Evolutionary conservation across 2,797 vertebrate genomes (phyloP).

Genomic region (Limosa lapponica): DNA sequence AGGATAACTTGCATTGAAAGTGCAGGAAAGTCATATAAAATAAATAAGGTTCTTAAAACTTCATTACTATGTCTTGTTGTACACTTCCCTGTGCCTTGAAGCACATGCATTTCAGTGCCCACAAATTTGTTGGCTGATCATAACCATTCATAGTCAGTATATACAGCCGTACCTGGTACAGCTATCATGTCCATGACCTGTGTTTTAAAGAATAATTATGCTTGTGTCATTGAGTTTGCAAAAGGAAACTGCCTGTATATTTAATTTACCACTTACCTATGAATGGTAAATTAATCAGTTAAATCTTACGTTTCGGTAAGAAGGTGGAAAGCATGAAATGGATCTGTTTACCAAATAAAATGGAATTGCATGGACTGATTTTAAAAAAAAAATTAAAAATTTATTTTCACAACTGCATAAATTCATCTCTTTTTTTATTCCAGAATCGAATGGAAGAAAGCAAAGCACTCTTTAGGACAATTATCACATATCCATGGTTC

Average conservation of each 20-base stretch:
- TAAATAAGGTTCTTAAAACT: background rate
- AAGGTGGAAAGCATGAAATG: background rate
- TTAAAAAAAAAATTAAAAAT: background rate
- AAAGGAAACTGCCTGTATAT: background rate
- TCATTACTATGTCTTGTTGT: background rate
- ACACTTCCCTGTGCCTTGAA: background rate
- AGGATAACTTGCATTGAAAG: background rate
- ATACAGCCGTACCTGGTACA: conserved; percentile 14
- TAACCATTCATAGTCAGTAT: background rate
- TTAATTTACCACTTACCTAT: background rate
- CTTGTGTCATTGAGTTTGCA: background rate
- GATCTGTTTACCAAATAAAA: background rate
- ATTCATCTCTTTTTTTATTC: conserved; percentile 34
- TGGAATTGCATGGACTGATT: background rate
- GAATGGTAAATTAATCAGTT: background rate
- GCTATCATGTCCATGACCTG: background rate
- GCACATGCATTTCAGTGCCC: conserved; percentile 3
- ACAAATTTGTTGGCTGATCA: background rate
- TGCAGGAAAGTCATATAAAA: conserved; percentile 9
- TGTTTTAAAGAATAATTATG: conserved; percentile 1
- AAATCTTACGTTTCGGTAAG: background rate
- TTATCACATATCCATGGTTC: conserved; percentile 91
- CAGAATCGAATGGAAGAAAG: conserved; percentile 91
- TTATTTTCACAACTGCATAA: background rate
- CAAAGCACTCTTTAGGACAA: conserved; percentile 89